A percentile compares a stretch with the other conserved stretches of the same genome.
Evolutionary conservation across 35 echinoderm and acorn worm species (phyloP).

Genomic region (Heliocidaris tuberculata): DNA sequence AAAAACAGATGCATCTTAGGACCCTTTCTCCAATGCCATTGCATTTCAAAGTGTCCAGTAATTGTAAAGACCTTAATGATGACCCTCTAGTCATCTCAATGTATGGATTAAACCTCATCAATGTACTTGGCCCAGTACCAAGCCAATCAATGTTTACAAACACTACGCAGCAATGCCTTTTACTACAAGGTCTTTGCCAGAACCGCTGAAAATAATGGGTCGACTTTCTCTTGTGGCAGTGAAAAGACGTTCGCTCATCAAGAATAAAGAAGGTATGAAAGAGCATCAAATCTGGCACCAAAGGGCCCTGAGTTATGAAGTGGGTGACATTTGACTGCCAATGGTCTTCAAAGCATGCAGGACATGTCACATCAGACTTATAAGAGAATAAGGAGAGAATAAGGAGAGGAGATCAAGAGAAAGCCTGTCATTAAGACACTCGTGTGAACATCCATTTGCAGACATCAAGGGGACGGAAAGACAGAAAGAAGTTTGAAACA

Average conservation of each 20-base stretch:
- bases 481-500: not conserved
- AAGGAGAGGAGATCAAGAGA: too few relatives aligned
- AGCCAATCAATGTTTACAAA: not conserved
- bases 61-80: not conserved
- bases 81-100: not conserved
- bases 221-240: not conserved
- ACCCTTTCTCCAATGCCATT: not conserved
- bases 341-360: not conserved
- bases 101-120: constrained; percentile 11
- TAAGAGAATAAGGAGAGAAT: too few relatives aligned
- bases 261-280: not conserved
- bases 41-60: not conserved
- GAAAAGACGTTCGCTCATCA: not conserved
- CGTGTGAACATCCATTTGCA: not conserved
- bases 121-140: not conserved
- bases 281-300: not conserved
- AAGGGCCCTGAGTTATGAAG: not conserved
- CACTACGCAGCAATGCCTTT: not conserved
- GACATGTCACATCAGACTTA: not conserved
- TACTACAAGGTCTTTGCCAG: not conserved
- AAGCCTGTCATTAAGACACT: not conserved
- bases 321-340: not conserved
- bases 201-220: not conserved
- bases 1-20: not conserved
- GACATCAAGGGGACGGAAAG: not conserved